A percentile compares a stretch with the other conserved stretches of the same genome.
phyloP scores from a whole-genome alignment of 2,113 vertebrate species.

The Astur gentilis region DNA sequence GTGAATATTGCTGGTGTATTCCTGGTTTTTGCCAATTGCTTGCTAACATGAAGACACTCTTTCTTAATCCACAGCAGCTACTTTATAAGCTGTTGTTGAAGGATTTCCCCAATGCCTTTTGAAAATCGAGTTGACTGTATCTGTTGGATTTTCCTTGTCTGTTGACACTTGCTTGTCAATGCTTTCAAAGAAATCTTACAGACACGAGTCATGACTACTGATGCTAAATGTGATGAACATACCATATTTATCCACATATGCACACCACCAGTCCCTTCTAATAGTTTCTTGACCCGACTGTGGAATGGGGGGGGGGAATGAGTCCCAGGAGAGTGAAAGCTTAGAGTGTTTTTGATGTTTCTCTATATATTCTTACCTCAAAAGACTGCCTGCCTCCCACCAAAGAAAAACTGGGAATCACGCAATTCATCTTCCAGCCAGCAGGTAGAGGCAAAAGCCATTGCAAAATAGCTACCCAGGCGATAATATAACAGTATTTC shows the following conservation, averaged over 20 bases:
- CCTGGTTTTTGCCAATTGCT: neutral
- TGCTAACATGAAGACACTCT: neutral
- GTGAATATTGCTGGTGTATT: neutral
- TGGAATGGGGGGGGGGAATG: neutral
- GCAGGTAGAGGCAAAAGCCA: conserved; percentile 55
- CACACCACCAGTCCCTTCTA: neutral
- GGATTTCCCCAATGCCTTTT: neutral
- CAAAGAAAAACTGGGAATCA: neutral
- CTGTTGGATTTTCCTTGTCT: neutral
- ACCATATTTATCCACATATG: neutral
- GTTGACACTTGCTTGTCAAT: neutral
- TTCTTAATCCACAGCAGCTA: neutral
- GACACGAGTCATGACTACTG: neutral
- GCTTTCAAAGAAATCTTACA: neutral
- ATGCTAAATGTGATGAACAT: neutral
- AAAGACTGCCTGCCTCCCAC: neutral
- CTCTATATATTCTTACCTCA: neutral
- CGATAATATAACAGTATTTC: neutral
- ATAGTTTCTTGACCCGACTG: neutral
- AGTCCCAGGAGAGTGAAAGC: neutral
- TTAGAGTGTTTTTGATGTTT: neutral
- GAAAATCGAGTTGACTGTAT: neutral
- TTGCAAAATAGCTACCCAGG: neutral
- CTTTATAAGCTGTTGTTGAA: neutral
- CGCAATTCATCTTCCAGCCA: conserved; percentile 49